Evolutionary conservation across 1,140 invertebrate genomes (phyloP), one percentile per base, ranked within the genome.

Genomic region (Bombus vancouverensis): DNA sequence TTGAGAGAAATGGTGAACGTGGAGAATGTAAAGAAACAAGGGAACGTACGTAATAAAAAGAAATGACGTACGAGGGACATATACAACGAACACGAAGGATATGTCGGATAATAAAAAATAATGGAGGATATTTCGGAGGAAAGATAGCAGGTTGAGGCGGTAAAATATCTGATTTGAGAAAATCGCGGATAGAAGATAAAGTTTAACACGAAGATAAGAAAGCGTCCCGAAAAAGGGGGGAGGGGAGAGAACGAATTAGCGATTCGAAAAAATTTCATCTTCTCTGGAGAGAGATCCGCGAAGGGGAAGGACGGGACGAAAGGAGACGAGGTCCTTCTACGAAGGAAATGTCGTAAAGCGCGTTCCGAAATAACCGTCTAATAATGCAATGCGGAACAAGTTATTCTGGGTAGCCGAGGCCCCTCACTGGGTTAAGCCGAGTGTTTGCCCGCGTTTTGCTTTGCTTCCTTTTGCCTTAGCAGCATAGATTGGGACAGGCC

Each of bases 361-460:
- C 80, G 85, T 72, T 85, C 88, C 92, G 84, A 94, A 94, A 95
- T 94, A 94, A 91, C 92, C 92, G 88, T 92, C 93, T 94, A 94
- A 95, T 94, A 95, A 93, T 93, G 93, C 93, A 94, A 93, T 92
- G 93, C 93, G 92, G 93, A 94, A 95, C 93, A 91, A 93, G 93
- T 93, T 95, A 95, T 95, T 95, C 92, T 92, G 90, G 77, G 93
- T 91, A 93, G 88, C 74, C 91, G 89, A 92, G 90, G 88, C 81
- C 87, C 87, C 89, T 93, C 92, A 93, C 89, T 94, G 91, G 93
- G 92, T 94, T 94, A 94, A 93, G 87, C 90, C 89, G 90, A 93
- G 91, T 93, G 92, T 92, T 93, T 92, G 91, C 89, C 87, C 89
- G 87, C 79, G 79, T 90, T 92, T 92, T 88, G 89, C 88, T 92